Conservation (phyloP, 2,113 vertebrate genomes). For the Ailurus styani region DNA sequence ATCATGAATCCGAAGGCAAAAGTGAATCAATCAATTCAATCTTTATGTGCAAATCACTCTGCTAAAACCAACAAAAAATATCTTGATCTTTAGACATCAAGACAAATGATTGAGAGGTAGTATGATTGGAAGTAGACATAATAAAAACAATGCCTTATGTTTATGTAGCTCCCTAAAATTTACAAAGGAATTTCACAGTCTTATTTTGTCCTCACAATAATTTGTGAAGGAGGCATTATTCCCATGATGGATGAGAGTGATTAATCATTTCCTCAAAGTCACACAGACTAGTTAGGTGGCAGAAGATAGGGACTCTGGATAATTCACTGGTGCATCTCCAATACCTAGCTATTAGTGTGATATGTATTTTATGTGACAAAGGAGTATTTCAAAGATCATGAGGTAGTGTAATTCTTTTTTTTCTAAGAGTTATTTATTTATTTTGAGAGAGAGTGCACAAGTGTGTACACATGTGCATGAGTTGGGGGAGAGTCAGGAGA, state of each 20-base stretch:
- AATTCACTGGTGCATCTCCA: background rate
- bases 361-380: background rate
- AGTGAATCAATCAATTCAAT: slow-evolving; percentile 72
- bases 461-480: background rate
- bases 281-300: background rate
- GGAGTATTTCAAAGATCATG: background rate
- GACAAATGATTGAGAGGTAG: slow-evolving; percentile 65
- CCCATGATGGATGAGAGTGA: background rate
- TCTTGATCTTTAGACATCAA: slow-evolving; percentile 57
- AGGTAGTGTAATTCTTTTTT: background rate
- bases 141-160: slow-evolving; percentile 48
- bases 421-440: background rate
- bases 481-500: background rate
- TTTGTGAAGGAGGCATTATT: slow-evolving; percentile 18
- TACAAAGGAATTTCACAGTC: slow-evolving; percentile 34
- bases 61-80: slow-evolving; percentile 69
- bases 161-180: slow-evolving; percentile 47
- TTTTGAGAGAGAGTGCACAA: background rate
- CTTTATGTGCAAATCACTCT: slow-evolving; percentile 69
- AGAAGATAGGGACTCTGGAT: background rate
- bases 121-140: slow-evolving; percentile 36
- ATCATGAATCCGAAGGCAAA: slow-evolving; percentile 71
- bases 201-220: slow-evolving; percentile 28
- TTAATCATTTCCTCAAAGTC: slow-evolving; percentile 44
- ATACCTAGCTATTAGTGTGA: background rate